These are phyloP conservation scores for Pteromalus puparum DNA, from an alignment of 1,140 invertebrate species.

Conservation along the genomic window DNA sequence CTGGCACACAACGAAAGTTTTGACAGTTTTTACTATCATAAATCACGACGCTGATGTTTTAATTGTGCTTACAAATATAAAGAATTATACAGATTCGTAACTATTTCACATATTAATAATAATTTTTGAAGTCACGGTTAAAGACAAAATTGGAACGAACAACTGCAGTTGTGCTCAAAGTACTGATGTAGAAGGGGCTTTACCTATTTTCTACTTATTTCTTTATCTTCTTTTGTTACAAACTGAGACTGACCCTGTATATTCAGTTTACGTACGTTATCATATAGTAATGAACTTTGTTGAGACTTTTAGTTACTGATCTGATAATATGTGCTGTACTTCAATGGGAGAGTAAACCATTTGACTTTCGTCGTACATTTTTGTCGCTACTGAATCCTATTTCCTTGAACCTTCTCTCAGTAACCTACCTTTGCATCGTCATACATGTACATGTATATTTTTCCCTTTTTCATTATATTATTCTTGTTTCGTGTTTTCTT, in stretches of 20 bases:
- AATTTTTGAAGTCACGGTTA: background rate
- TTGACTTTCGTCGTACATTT: background rate
- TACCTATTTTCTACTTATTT: background rate
- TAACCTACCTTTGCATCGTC: background rate
- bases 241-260: background rate
- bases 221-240: background rate
- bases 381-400: constrained; percentile 23
- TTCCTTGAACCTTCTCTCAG: background rate
- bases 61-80: too few relatives aligned
- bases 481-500: constrained; percentile 15
- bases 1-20: too few relatives aligned
- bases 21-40: too few relatives aligned
- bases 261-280: background rate
- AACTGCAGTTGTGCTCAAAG: background rate
- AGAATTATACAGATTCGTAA: background rate
- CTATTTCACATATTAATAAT: too few relatives aligned
- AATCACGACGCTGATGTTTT: too few relatives aligned
- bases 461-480: background rate
- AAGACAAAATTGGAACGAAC: too few relatives aligned
- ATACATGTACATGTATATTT: background rate
- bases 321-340: background rate
- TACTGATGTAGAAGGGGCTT: constrained; percentile 20
- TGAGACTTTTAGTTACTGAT: constrained; percentile 3
- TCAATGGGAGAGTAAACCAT: background rate
- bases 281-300: background rate